Base-by-base conservation (phyloP, 2,113 vertebrate species). In the Perca fluviatilis region DNA sequence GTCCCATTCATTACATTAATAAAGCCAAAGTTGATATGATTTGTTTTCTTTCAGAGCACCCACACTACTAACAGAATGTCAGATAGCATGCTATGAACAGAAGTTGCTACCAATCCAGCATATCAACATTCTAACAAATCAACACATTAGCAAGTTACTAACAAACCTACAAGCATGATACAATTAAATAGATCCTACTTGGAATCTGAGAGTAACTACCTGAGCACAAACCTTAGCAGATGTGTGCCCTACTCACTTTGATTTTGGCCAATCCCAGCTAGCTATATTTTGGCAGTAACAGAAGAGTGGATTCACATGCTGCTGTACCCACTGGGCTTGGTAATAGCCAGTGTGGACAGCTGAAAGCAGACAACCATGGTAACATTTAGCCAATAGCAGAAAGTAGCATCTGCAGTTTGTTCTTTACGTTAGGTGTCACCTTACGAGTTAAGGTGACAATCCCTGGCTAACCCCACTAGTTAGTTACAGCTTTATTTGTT, bases 141-240 rank as follows among this genome's bases (percentile, higher is more conserved):
- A 58, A 18, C 12, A 85, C 74, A 84, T 84, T 74, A 83, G 58
- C 77, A 80, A 64, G 19, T 68, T 79, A 91, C 89, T 92, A 93
- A 93, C 89, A 82, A 77, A 67, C 64, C 27, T 43, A 49, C 0
- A 15, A 89, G 91, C 91, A 93, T 92, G 91, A 21, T 71, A 30
- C 21, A 56, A 6, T 68, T 36, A 58, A 21, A 79, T 19, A 30
- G 13, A 67, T 63, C 54, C 46, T 0, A 36, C 7, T 58, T 51
- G 47, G 10, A 77, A 67, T 19, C 40, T 33, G 4, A n/a, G 50
- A 50, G n/a, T 46, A 57, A 54, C 36, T 43, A 56, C 18, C 21
- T 73, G 6, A 60, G 16, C 21, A 49, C 75, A 72, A 66, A 30
- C 33, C 33, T 53, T 25, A 13, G 25, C 4, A 21, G 30, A 19